These are phyloP conservation scores for Pangasianodon hypophthalmus DNA, from an alignment of 2,113 vertebrate genomes.

Conservation along the genomic window DNA sequence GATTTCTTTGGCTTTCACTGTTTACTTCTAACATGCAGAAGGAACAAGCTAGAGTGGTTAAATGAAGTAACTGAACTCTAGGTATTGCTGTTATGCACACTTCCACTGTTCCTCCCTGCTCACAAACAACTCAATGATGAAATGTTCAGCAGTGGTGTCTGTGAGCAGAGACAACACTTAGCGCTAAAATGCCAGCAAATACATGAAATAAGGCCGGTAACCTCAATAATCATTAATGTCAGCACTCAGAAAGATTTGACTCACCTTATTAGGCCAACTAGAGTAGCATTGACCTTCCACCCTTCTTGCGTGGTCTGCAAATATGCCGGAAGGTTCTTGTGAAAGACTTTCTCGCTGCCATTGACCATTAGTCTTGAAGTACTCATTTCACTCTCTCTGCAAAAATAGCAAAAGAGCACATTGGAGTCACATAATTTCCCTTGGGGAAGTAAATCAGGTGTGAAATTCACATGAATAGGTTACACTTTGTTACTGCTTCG, in stretches of 20 bases:
- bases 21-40: background rate
- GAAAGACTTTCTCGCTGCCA: slow-evolving; percentile 76
- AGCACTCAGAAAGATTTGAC: slow-evolving; percentile 35
- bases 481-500: background rate
- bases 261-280: slow-evolving; percentile 86
- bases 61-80: background rate
- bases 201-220: background rate
- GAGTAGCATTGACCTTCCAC: slow-evolving; percentile 85
- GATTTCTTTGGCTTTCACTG: background rate
- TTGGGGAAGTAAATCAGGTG: slow-evolving; percentile 16
- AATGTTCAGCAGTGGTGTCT: background rate
- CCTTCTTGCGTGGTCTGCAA: slow-evolving; percentile 73
- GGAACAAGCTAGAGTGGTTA: background rate
- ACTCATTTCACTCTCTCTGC: slow-evolving; percentile 78
- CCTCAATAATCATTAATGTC: slow-evolving; percentile 15
- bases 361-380: slow-evolving; percentile 82
- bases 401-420: slow-evolving; percentile 59
- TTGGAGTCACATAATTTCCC: background rate
- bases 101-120: background rate
- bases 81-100: background rate
- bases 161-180: background rate
- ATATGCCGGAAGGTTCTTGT: slow-evolving; percentile 73
- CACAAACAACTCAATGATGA: background rate
- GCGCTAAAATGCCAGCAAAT: background rate
- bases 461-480: slow-evolving; percentile 29